Evolutionary conservation across 2,888 invertebrate genomes (phyloP), one percentile per base, ranked within the genome.

Genomic region (Lutraria lutraria): DNA sequence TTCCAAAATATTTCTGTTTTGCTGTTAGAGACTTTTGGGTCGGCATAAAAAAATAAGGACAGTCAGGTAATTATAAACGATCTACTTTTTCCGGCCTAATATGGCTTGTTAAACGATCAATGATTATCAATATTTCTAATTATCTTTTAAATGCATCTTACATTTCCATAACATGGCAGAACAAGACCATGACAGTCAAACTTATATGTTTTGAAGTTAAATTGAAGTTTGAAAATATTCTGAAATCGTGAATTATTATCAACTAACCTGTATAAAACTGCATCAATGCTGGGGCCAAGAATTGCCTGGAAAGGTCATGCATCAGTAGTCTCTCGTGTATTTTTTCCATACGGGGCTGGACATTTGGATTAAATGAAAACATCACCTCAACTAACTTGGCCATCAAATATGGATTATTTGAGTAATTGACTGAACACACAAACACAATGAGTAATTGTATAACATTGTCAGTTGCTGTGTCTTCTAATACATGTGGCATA

Each of bases 371-470:
- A 95, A 96, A 94, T 81, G 97, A 95, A 94, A 97, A 97, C 89
- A 97, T 94, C 29, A 99, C 98, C 97, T 99, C 99, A 84, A 99
- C 98, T 94, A 99, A 98, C 97, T 99, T 99, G 93, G 99, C 99
- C 92, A 99, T 98, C 91, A 99, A 97, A 97, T 99, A 99, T 0
- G 99, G 99, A 97, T 99, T 99, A 96, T 98, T 98, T 96, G 99
- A 98, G 96, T 98, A 98, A 95, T 98, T 98, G 92, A 98, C 98
- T 97, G 99, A 99, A 97, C 99, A 99, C 88, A 99, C 98, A 94
- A 99, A 98, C 90, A 98, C 98, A 79, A 99, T 97, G 54, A 99
- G 97, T 98, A 99, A 98, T 54, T 98, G 98, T 91, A 99, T 98
- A 92, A 99, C 97, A 21, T 94, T 93, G n/a, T 94, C 91, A 43